Evolutionary conservation across 2,888 invertebrate species (phyloP).

Genomic region (Drosophila ezoana): DNA sequence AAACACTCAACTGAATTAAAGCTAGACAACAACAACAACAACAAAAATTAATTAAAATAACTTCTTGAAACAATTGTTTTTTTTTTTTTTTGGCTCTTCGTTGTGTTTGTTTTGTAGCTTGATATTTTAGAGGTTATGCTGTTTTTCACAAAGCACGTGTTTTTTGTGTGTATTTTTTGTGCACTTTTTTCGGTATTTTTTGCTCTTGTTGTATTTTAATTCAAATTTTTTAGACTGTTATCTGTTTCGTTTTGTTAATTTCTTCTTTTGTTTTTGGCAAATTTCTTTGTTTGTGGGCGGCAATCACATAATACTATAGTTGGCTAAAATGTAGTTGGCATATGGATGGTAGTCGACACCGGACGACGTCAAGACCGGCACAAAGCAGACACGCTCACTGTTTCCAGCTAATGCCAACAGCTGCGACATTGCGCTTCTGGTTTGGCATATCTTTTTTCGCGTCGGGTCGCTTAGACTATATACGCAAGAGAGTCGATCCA

Average conservation of each 20-base stretch:
- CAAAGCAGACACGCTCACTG: conserved; percentile 18
- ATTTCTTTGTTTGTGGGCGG: not conserved
- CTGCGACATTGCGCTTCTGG: conserved; percentile 11
- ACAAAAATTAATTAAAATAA: no score
- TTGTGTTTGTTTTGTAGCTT: no score
- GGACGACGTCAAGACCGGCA: not conserved
- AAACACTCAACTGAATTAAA: no score
- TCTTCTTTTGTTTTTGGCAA: not conserved
- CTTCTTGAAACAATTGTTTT: no score
- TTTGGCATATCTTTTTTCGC: conserved; percentile 2
- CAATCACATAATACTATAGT: not conserved
- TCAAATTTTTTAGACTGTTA: not conserved
- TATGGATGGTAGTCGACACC: no score
- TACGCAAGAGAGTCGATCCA: not conserved
- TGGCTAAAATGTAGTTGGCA: not conserved
- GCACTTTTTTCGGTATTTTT: no score
- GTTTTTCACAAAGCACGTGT: no score
- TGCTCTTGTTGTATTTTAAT: not conserved
- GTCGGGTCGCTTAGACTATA: not conserved
- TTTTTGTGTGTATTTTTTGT: no score
- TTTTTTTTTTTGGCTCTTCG: no score
- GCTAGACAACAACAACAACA: no score
- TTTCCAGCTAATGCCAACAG: conserved; percentile 21
- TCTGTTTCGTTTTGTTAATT: not conserved
- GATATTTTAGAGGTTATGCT: no score